Conservation (phyloP, 2,113 vertebrate species). For the Oryzias javanicus region DNA sequence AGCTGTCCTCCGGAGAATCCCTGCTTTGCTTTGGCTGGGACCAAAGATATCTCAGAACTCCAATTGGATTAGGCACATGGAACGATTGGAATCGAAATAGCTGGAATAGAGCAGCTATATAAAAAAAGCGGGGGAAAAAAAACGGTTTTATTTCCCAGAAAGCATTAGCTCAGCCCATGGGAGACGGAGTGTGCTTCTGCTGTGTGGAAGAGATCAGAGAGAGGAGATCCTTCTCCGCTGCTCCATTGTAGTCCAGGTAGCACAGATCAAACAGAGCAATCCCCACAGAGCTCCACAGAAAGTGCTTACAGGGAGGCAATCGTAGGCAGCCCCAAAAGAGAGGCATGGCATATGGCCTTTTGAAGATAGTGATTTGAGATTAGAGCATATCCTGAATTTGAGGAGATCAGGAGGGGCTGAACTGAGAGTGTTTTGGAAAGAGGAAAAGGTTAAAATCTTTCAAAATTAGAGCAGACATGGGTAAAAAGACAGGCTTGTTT, state of each 20-base stretch:
- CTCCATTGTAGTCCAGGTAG: constrained; percentile 66
- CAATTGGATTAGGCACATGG: constrained; percentile 52
- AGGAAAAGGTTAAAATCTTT: constrained; percentile 8
- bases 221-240: constrained; percentile 51
- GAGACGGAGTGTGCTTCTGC: constrained; percentile 43
- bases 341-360: constrained; percentile 65
- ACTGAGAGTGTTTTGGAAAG: constrained; percentile 19
- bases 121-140: constrained; percentile 15
- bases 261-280: constrained; percentile 67
- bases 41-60: constrained; percentile 42
- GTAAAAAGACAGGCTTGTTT: constrained; percentile 5
- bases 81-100: constrained; percentile 47
- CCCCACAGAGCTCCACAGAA: constrained; percentile 60
- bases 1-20: constrained; percentile 23
- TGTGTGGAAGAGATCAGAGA: constrained; percentile 61
- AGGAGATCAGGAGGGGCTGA: constrained; percentile 33
- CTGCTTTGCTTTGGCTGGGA: constrained; percentile 26
- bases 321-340: constrained; percentile 48
- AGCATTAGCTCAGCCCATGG: constrained; percentile 48
- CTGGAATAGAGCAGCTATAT: constrained; percentile 38
- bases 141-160: constrained; percentile 55
- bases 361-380: constrained; percentile 70
- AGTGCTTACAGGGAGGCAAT: constrained; percentile 69
- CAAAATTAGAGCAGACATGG: no score
- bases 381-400: constrained; percentile 52